These are phyloP conservation scores for Hypotaenidia philippensis DNA, from an alignment of 2,797 vertebrate species.

Conservation along the genomic window DNA sequence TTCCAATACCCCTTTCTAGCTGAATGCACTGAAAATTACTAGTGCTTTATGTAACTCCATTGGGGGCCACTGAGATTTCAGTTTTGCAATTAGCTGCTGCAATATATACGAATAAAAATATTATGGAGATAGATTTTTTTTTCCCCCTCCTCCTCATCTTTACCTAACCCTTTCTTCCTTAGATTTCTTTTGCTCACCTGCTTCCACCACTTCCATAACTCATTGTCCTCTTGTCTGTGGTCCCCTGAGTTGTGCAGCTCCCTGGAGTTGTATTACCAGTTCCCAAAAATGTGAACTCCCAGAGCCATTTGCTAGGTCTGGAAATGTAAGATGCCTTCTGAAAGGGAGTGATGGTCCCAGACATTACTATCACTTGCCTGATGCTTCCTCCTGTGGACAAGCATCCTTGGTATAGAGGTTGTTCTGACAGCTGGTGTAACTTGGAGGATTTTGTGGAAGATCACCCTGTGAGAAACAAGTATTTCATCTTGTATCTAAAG, in stretches of 20 bases:
- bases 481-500: neutral
- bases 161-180: neutral
- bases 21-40: slow-evolving; percentile 19
- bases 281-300: neutral
- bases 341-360: neutral
- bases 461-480: neutral
- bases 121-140: neutral
- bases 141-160: neutral
- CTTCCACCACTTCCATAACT: neutral
- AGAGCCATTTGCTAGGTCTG: neutral
- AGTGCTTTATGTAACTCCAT: neutral
- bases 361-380: neutral
- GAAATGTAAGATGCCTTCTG: neutral
- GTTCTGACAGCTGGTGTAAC: neutral
- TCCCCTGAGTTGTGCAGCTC: neutral
- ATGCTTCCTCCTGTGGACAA: neutral
- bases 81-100: slow-evolving; percentile 33
- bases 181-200: neutral
- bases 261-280: neutral
- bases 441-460: neutral
- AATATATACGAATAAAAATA: slow-evolving; percentile 20
- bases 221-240: neutral
- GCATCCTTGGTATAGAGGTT: neutral
- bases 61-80: slow-evolving; percentile 25
- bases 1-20: slow-evolving; percentile 27